Base-by-base conservation (phyloP, 2,113 vertebrate genomes). In the Rhea americana region DNA sequence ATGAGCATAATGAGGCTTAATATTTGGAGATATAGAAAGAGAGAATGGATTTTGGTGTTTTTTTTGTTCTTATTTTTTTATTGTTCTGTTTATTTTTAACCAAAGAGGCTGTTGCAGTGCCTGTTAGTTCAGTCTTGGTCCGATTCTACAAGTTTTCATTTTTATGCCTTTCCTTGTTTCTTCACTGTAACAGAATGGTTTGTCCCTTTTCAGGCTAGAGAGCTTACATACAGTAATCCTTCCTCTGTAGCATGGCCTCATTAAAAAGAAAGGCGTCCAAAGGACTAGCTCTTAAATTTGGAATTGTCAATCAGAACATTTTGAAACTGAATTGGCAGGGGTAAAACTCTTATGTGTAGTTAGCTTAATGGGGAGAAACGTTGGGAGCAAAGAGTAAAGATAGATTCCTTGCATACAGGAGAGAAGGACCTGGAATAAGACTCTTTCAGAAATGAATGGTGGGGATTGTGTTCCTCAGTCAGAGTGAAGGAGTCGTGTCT, bases 401-500 rank as follows among this genome's bases (percentile, higher is more conserved):
- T 5, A 37, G 58, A 30, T 5, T 70, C 8, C 7, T 32, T 4
- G 28, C 26, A 25, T 58, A 32, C 4, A 30, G 12, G 4, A 17
- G 55, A 24, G 24, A 58, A 93, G 63, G 22, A 47, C 8, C 13
- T 63, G 17, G 16, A 62, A 65, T 56, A 71, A 24, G 9, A 35
- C 5, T 61, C 5, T 66, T 63, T 68, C 14, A 43, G 15, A 71
- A 73, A 47, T 6, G 8, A 53, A 7, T 13, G n/a, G 26, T 41
- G 10, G 1, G 58, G 7, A 5, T 41, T n/a, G 13, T 53, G 13
- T 5, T 10, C 7, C 2, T 79, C 14, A 7, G 26, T 7, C 10
- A n/a, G 26, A 10, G 11, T 13, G 11, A 51, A 53, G 21, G 50
- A 82, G 25, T 5, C 24, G 0, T 19, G 5, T 7, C 9, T 25